A percentile compares a stretch with the other conserved stretches of the same genome.
Conservation (phyloP, 1,140 invertebrate genomes). For the Listronotus oregonensis region DNA sequence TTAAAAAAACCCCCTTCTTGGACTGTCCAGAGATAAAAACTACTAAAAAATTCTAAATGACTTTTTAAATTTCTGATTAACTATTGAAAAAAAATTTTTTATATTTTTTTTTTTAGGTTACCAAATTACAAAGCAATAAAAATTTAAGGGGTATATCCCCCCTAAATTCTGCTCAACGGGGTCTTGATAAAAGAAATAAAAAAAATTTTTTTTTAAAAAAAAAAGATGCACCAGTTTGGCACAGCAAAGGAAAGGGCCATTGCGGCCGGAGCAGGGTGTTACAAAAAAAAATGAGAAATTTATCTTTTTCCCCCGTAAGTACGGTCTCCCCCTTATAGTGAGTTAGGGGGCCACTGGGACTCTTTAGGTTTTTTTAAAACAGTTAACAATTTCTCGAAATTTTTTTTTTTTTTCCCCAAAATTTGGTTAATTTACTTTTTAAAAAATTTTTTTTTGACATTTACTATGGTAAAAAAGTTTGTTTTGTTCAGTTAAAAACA, state of each 20-base stretch:
- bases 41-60: no score
- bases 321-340: not conserved
- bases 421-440: no score
- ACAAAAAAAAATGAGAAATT: constrained; percentile 67
- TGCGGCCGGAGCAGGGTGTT: constrained; percentile 69
- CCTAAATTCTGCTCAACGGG: constrained; percentile 73
- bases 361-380: no score
- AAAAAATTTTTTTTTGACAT: no score
- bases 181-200: constrained; percentile 70
- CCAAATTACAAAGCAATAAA: constrained; percentile 72
- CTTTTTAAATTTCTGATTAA: not conserved
- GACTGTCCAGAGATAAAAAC: no score
- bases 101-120: constrained; percentile 55
- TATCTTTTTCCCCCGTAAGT: constrained; percentile 63
- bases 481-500: no score
- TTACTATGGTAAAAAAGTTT: no score
- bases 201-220: constrained; percentile 72
- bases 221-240: constrained; percentile 76
- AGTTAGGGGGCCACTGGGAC: no score
- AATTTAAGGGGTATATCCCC: constrained; percentile 71
- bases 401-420: no score
- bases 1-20: no score
- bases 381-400: no score
- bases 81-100: not conserved
- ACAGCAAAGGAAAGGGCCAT: constrained; percentile 73